A percentile compares a stretch with the other conserved stretches of the same genome.
Conservation (phyloP, 2,888 invertebrate species). For the Cheilosia impressa region DNA sequence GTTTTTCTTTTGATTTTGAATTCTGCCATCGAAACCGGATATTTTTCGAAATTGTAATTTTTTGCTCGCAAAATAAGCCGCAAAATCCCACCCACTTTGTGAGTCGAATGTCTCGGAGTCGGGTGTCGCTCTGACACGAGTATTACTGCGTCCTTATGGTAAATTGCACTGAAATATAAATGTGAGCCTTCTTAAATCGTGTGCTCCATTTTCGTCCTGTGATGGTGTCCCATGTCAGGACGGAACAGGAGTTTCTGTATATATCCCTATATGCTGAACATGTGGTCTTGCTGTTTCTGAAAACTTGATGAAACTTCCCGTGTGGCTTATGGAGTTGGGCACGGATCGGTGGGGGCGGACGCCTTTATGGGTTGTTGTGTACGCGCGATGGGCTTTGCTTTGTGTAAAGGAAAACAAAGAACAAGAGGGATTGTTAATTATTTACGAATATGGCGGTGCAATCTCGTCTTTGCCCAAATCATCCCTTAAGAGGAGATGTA, state of each 20-base stretch:
- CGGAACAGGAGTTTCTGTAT: neutral
- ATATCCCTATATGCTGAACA: neutral
- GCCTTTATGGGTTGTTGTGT: constrained; percentile 23
- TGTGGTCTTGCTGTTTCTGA: neutral
- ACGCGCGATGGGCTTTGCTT: constrained; percentile 16
- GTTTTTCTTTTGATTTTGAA: constrained; percentile 3
- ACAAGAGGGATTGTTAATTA: constrained; percentile 25
- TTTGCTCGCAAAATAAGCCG: constrained; percentile 20
- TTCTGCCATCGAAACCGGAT: constrained; percentile 22
- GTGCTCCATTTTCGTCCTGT: neutral
- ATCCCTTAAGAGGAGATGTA: neutral
- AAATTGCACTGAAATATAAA: constrained; percentile 49
- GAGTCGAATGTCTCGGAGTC: neutral
- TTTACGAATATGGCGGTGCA: constrained; percentile 34
- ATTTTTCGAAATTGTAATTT: constrained; percentile 41
- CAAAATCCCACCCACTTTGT: constrained; percentile 22
- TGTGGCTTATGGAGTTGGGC: neutral
- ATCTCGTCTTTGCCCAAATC: constrained; percentile 15
- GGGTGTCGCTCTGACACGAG: neutral
- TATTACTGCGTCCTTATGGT: constrained; percentile 41
- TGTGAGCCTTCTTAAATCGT: constrained; percentile 34
- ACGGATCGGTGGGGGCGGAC: neutral
- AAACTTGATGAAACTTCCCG: constrained; percentile 10
- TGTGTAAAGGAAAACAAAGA: neutral
- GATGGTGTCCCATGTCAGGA: neutral